Evolutionary conservation across 2,113 vertebrate genomes (phyloP), one percentile per base, ranked within the genome.

Genomic region (Strix aluco): DNA sequence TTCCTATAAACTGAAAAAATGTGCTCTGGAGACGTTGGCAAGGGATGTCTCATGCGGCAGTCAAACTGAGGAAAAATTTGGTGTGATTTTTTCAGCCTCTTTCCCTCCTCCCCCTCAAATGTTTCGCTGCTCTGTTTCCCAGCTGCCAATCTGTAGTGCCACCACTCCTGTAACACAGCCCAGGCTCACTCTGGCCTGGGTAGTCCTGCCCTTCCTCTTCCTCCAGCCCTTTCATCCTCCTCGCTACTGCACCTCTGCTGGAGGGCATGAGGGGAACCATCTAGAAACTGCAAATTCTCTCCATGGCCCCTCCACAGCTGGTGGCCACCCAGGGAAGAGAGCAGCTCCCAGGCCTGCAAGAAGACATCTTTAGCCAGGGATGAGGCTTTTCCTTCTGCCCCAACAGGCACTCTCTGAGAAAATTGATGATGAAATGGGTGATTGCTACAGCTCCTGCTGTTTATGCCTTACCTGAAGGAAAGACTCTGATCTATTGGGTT

Each of bases 1-100:
- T 83, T 94, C 47, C 47, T 92, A 15, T 63, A 26, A 89, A 82
- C 30, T 66, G 57, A 49, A 67, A 81, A 96, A 71, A n/a, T 17
- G 12, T 62, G 3, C n/a, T 71, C 51, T 1, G 8, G 40, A 93
- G 65, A 82, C 20, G 38, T 21, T 75, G 69, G 21, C 52, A 67
- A 71, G 30, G 52, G 38, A 51, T 79, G n/a, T 71, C 65, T 87
- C 52, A 42, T 42, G 44, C 0, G 1, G 21, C 38, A 79, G 40
- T 67, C 54, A 75, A 69, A 77, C 44, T 58, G 59, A 73, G 46
- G 38, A 62, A 51, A 55, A 83, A 42, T 32, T 38, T 30, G 14
- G 44, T 85, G 61, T 72, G 57, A 67, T 55, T 81, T 90, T 94
- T 94, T 79, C 47, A 75, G 22, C 30, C 44, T 87, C 34, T 77